Base-by-base conservation (phyloP, 2,888 invertebrate genomes). In the Lasius fuliginosus region DNA sequence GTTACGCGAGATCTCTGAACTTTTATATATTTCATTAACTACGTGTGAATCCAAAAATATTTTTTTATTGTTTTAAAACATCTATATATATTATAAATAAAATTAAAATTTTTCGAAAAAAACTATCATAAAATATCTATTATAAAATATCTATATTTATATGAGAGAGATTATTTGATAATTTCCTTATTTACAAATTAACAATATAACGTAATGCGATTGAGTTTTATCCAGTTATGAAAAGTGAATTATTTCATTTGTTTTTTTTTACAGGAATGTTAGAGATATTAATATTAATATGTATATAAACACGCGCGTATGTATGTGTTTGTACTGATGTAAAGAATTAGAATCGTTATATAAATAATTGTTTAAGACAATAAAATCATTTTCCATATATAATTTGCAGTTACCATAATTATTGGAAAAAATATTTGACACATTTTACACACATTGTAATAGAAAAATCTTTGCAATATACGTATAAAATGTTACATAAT, bases 331-430 rank as follows among this genome's bases (percentile, higher is more conserved):
- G 23, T 46, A 65, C 27, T 60, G 62, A 64, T 56, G 42, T 82
- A 77, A 42, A 53, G 23, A 9, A 73, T 56, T 71, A 46, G 40
- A 64, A 75, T 30, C 27, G n/a, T 56, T 58, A 64, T 23, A 83
- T 53, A 77, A 82, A 79, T 30, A 65, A 84, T 85, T 88, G 58
- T 84, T 83, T 84, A 85, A 82, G 88, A 90, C 75, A 86, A 89
- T 87, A 88, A 87, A 85, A 69, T 77, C 58, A 75, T 84, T 83
- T 84, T 82, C 30, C 53, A 42, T 79, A 42, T 68, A 74, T 75
- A 84, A 83, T 85, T 77, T 84, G 42, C 69, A 42, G 58, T 85
- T 84, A 75, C 27, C 46, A 36, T 83, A 77, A 69, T 49, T 23
- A 58, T 67, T 82, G 60, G 9, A 64, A 58, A 81, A 76, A 81